Base-by-base conservation (phyloP, 2,888 invertebrate genomes). In the Macroteleia sp. region DNA sequence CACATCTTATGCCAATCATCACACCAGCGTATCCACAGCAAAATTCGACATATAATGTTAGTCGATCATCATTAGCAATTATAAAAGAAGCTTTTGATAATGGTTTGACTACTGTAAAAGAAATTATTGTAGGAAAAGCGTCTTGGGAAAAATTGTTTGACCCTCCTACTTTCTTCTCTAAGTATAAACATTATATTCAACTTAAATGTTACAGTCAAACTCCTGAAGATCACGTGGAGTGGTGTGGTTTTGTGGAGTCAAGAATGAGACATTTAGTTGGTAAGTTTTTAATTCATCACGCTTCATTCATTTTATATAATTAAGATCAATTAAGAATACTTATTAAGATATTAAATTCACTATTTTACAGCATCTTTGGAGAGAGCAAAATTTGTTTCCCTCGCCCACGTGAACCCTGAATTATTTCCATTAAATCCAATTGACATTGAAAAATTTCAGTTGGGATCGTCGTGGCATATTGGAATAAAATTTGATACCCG, bases 11-110 rank as follows among this genome's bases (percentile, higher is more conserved):
- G 99, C 99, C 99, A 12, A 99, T 99, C 86, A 99, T 99, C 86
- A 99, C 99, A 0, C 99, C 99, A 1, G 99, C 99, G 0, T 99
- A 99, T 93, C 99, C 99, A 0, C 99, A 99, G 91, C 99, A 99
- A 92, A 99, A 99, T 92, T 99, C 99, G 1, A 99, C 99, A 3
- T 99, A 98, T 92, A 99, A 99, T 90, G 99, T 99, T 3, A 98
- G 98, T 0, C 93, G 94, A 17, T 99, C 99, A 2, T 99, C 99
- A 0, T 93, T 97, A 82, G 95, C 96, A 8, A 96, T 99, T 81
- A 98, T 99, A 93, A 95, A 96, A 92, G 96, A 97, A 83, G 98
- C 98, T 91, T 97, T 99, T 85, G 95, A 96, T 88, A 93, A 95
- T 61, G 97, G 96, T 88, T 89, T 95, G 8, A 92, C 93, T 9